Conservation (phyloP, 2,113 vertebrate species). For the Perccottus glenii region DNA sequence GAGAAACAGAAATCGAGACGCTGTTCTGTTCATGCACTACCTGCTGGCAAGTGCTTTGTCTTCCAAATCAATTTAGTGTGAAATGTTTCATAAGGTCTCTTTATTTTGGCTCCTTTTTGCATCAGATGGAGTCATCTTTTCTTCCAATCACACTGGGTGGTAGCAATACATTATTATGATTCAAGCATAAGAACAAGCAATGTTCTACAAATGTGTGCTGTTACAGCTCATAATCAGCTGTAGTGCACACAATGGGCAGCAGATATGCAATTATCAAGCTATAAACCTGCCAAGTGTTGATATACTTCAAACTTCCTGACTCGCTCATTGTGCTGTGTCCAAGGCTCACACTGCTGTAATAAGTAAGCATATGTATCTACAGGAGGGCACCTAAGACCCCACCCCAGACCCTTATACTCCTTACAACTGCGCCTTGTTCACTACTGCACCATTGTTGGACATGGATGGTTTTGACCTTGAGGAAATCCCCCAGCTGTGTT, state of each 20-base stretch:
- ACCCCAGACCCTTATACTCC: conserved; percentile 31
- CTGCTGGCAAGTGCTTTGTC: neutral
- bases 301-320: conserved; percentile 62
- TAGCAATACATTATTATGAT: too few species aligned
- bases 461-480: conserved; percentile 65
- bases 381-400: conserved; percentile 36
- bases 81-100: neutral
- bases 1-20: neutral
- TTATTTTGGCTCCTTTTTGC: neutral
- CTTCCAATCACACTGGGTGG: neutral
- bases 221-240: conserved; percentile 31
- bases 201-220: neutral
- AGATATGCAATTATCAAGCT: conserved; percentile 42
- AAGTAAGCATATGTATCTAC: conserved; percentile 51
- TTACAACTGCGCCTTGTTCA: conserved; percentile 26
- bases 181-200: too few species aligned
- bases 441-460: conserved; percentile 65
- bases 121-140: neutral
- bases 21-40: conserved; percentile 8
- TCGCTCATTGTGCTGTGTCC: conserved; percentile 51
- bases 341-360: conserved; percentile 50
- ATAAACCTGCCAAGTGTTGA: conserved; percentile 68
- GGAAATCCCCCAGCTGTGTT: conserved; percentile 65
- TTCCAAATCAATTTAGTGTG: neutral
- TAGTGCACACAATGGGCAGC: conserved; percentile 54